phyloP scores from a whole-genome alignment of 2,888 invertebrate genomes.

The Cryptocephalus moraei region DNA sequence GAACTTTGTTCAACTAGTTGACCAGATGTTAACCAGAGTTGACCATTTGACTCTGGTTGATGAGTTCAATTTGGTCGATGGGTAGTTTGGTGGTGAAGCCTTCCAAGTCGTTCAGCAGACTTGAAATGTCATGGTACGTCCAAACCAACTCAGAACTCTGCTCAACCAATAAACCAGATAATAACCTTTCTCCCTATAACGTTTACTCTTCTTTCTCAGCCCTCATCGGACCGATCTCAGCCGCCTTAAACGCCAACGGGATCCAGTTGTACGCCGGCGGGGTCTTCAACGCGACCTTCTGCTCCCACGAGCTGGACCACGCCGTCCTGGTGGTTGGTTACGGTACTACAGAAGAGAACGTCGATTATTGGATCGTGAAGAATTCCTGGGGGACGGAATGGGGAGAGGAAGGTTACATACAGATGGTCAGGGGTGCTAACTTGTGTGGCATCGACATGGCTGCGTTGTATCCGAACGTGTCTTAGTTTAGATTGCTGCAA shows the following conservation, averaged over 20 bases:
- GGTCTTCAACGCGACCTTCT: slow-evolving; percentile 62
- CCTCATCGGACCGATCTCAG: slow-evolving; percentile 20
- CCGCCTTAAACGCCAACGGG: slow-evolving; percentile 23
- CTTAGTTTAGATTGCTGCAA: too few relatives aligned
- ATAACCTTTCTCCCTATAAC: too few relatives aligned
- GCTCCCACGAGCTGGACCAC: slow-evolving; percentile 63
- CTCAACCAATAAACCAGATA: too few relatives aligned
- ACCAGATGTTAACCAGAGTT: too few relatives aligned
- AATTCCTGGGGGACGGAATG: slow-evolving; percentile 75
- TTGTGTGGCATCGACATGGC: slow-evolving; percentile 77
- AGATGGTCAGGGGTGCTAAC: slow-evolving; percentile 73
- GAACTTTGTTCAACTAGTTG: too few relatives aligned
- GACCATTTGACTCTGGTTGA: too few relatives aligned
- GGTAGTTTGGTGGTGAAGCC: too few relatives aligned
- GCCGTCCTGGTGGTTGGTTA: slow-evolving; percentile 80
- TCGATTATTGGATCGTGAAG: slow-evolving; percentile 80
- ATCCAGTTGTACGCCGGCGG: slow-evolving; percentile 22
- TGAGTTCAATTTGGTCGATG: too few relatives aligned
- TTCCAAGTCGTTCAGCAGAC: too few relatives aligned
- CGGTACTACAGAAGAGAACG: slow-evolving; percentile 60
- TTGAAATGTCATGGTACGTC: too few relatives aligned
- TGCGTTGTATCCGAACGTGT: slow-evolving; percentile 81
- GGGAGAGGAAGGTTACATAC: slow-evolving; percentile 80
- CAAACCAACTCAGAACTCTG: too few relatives aligned
- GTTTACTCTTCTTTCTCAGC: too few relatives aligned